Evolutionary conservation across 1,140 invertebrate species (phyloP).

Genomic region (Carposina sasakii): DNA sequence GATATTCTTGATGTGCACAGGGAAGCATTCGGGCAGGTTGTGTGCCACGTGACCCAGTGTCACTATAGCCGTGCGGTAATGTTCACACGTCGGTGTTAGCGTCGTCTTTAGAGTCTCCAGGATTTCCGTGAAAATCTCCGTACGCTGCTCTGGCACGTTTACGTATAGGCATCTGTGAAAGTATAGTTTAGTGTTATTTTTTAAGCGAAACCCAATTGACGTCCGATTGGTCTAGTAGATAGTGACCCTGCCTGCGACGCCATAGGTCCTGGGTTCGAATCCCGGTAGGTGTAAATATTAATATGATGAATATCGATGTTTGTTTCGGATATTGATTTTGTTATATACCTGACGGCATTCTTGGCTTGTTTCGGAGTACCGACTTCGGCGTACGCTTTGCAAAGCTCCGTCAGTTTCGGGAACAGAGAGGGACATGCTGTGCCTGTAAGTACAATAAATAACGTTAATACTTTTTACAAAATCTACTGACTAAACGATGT

Average conservation of each 20-base stretch:
- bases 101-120: conserved; percentile 86
- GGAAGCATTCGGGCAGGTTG: conserved; percentile 91
- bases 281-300: no score
- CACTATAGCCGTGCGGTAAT: conserved; percentile 95
- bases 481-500: no score
- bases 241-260: no score
- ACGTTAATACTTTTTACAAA: conserved; percentile 6
- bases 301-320: no score
- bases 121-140: conserved; percentile 88
- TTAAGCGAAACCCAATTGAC: no score
- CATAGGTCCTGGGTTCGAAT: no score
- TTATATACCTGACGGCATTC: conserved; percentile 87
- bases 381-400: conserved; percentile 88
- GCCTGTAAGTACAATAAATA: conserved; percentile 72
- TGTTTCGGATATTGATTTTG: no score
- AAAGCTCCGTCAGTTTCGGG: conserved; percentile 84
- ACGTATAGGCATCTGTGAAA: conserved; percentile 86
- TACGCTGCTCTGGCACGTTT: conserved; percentile 86
- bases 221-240: no score
- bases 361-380: conserved; percentile 97
- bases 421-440: conserved; percentile 82
- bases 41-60: conserved; percentile 95
- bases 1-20: conserved; percentile 92
- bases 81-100: conserved; percentile 83
- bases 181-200: background rate